These are phyloP conservation scores for Eumaeus atala DNA, from an alignment of 1,140 invertebrate species.

Conservation along the genomic window DNA sequence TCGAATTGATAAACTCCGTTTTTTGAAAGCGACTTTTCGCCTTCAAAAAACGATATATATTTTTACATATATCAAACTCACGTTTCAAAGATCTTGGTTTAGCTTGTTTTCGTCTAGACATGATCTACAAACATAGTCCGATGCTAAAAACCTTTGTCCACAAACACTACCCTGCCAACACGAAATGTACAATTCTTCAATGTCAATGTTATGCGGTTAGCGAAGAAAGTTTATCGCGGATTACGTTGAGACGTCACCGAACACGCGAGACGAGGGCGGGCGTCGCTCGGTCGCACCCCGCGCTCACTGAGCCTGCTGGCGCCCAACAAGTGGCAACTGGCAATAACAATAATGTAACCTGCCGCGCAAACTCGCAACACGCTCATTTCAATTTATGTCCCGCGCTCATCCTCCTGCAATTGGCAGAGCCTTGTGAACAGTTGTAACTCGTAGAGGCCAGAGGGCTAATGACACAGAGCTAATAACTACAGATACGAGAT, in stretches of 20 bases:
- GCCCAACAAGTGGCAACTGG: conserved; percentile 76
- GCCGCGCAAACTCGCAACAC: conserved; percentile 68
- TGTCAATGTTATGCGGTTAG: not conserved
- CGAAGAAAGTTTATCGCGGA: conserved; percentile 46
- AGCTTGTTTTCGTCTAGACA: conserved; percentile 73
- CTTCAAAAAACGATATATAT: too few relatives aligned
- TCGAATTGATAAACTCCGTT: too few relatives aligned
- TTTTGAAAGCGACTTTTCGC: too few relatives aligned
- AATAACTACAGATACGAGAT: too few relatives aligned
- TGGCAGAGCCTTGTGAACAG: too few relatives aligned
- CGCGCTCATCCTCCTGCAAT: conserved; percentile 22
- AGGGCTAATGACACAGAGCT: too few relatives aligned
- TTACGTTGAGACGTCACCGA: conserved; percentile 19
- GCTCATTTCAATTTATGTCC: conserved; percentile 29
- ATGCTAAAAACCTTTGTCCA: conserved; percentile 1
- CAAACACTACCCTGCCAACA: not conserved
- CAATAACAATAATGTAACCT: conserved; percentile 58
- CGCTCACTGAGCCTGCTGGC: conserved; percentile 60
- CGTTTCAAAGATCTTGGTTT: conserved; percentile 72
- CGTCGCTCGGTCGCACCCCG: conserved; percentile 55
- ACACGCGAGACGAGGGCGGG: conserved; percentile 41
- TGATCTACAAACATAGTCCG: conserved; percentile 30
- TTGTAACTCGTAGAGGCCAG: too few relatives aligned
- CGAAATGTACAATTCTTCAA: not conserved
- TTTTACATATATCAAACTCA: too few relatives aligned